phyloP scores from a whole-genome alignment of 1,140 invertebrate genomes.

The Magallana angulata region DNA sequence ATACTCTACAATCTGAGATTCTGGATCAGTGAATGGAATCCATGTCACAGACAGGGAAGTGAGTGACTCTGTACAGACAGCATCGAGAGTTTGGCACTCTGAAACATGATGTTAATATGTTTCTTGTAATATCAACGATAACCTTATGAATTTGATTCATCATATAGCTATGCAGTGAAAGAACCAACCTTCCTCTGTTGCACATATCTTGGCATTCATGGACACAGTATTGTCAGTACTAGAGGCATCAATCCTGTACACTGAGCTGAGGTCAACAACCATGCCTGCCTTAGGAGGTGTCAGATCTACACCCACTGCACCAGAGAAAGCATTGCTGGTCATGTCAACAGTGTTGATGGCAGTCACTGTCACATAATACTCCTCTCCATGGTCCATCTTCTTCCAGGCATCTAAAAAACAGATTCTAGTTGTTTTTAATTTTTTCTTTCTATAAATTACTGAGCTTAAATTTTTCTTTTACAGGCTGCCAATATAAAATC shows the following conservation, averaged over 20 bases:
- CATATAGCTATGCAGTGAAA: no score
- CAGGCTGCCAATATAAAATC: no score
- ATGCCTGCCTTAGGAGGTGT: conserved; percentile 56
- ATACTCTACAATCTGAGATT: conserved; percentile 62
- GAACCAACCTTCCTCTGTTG: conserved; percentile 46
- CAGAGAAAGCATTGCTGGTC: conserved; percentile 50
- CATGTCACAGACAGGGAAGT: conserved; percentile 62
- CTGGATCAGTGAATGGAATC: conserved; percentile 62
- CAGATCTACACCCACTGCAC: conserved; percentile 51
- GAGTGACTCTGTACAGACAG: conserved; percentile 63
- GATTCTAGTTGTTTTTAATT: neutral
- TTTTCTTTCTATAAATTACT: neutral
- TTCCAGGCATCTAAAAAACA: conserved; percentile 13
- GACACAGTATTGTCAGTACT: conserved; percentile 42
- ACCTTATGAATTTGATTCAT: no score
- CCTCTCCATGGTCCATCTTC: conserved; percentile 45
- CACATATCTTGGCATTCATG: conserved; percentile 55
- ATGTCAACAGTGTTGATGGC: conserved; percentile 59
- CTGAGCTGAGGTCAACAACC: conserved; percentile 58
- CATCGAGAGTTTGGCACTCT: conserved; percentile 63
- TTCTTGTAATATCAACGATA: no score
- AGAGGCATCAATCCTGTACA: conserved; percentile 46
- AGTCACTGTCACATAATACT: conserved; percentile 58
- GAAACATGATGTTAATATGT: conserved; percentile 29
- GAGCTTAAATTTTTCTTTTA: no score